Conservation (phyloP, 2,113 vertebrate genomes). For the Lucifuga dentata region DNA sequence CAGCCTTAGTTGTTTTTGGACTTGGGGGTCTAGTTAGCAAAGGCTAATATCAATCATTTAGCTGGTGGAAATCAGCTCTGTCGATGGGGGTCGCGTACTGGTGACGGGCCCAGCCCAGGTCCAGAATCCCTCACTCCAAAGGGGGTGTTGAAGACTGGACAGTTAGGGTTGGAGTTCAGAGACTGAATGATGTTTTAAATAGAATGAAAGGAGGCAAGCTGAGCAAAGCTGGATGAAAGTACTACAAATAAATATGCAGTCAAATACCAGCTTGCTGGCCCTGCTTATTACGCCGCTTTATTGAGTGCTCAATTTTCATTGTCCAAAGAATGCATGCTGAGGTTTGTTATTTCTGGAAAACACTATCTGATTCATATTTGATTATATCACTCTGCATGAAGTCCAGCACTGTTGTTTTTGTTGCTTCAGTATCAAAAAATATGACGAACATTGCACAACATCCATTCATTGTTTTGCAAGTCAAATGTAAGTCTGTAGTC, state of each 20-base stretch:
- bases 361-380: slow-evolving; percentile 14
- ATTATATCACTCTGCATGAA: slow-evolving; percentile 32
- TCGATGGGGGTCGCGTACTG: slow-evolving; percentile 61
- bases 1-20: slow-evolving; percentile 64
- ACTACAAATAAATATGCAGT: slow-evolving; percentile 35
- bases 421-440: slow-evolving; percentile 27
- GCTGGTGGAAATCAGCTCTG: slow-evolving; percentile 50
- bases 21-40: slow-evolving; percentile 74
- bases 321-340: slow-evolving; percentile 47
- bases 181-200: slow-evolving; percentile 53
- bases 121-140: slow-evolving; percentile 55
- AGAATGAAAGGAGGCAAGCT: slow-evolving; percentile 49
- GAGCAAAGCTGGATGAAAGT: slow-evolving; percentile 27
- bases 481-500: no score
- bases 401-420: slow-evolving; percentile 4
- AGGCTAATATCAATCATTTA: slow-evolving; percentile 73
- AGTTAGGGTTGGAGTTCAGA: slow-evolving; percentile 30
- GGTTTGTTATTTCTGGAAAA: slow-evolving; percentile 54
- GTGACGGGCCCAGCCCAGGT: slow-evolving; percentile 55
- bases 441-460: slow-evolving; percentile 8
- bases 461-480: slow-evolving; percentile 6
- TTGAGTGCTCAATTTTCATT: slow-evolving; percentile 51
- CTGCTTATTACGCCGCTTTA: slow-evolving; percentile 53
- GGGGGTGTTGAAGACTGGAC: slow-evolving; percentile 33
- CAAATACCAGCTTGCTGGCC: slow-evolving; percentile 7